These are phyloP conservation scores for Acrobasis repandana DNA, from an alignment of 2,888 invertebrate genomes.

Conservation along the genomic window DNA sequence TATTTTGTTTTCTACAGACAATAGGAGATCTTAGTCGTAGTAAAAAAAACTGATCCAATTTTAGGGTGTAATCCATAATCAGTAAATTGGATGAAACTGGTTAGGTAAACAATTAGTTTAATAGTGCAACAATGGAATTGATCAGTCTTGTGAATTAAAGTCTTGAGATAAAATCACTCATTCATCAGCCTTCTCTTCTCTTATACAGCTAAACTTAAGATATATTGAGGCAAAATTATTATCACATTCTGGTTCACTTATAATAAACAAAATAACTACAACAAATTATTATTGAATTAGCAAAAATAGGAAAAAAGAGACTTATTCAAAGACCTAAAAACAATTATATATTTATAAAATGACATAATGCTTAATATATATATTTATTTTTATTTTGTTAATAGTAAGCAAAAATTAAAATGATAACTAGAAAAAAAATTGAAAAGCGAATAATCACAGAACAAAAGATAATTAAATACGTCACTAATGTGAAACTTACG, in stretches of 20 bases:
- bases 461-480: slow-evolving; percentile 25
- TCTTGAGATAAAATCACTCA: slow-evolving; percentile 26
- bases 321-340: slow-evolving; percentile 22
- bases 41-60: background rate
- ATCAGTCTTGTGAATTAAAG: slow-evolving; percentile 22
- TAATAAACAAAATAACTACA: slow-evolving; percentile 25
- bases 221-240: too few relatives aligned
- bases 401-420: slow-evolving; percentile 12
- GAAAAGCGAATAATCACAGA: background rate
- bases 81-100: slow-evolving; percentile 11
- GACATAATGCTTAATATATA: background rate
- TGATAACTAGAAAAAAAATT: background rate
- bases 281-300: slow-evolving; percentile 25
- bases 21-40: background rate
- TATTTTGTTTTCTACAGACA: slow-evolving; percentile 7
- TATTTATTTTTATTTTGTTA: slow-evolving; percentile 8
- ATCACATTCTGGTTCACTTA: slow-evolving; percentile 13
- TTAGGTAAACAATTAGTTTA: slow-evolving; percentile 24
- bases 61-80: background rate
- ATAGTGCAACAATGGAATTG: slow-evolving; percentile 24
- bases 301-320: slow-evolving; percentile 24
- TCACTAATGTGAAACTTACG: slow-evolving; percentile 25
- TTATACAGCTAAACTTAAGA: background rate
- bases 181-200: slow-evolving; percentile 13
- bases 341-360: background rate